phyloP scores from a whole-genome alignment of 1,140 invertebrate genomes.

The Lycorma delicatula region DNA sequence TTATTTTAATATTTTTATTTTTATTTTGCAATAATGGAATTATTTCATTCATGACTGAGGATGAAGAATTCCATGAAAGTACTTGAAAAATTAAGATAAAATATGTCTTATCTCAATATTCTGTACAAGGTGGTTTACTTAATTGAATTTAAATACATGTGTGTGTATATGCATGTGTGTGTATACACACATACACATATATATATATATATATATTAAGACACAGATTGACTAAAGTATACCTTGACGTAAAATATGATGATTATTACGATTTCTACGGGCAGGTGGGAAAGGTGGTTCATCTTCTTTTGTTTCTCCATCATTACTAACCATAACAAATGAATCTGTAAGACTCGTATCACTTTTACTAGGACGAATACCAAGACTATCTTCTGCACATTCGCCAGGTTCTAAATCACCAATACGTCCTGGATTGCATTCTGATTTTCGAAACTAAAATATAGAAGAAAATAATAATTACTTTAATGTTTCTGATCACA shows the following conservation, averaged over 20 bases:
- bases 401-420: slow-evolving; percentile 33
- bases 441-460: slow-evolving; percentile 29
- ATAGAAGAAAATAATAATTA: not conserved
- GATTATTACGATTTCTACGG: slow-evolving; percentile 9
- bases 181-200: too few species aligned
- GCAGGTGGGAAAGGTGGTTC: slow-evolving; percentile 10
- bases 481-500: not conserved
- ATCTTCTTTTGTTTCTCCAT: slow-evolving; percentile 38
- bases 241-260: slow-evolving; percentile 20
- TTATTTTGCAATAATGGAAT: too few species aligned
- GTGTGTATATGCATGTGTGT: too few species aligned
- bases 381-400: slow-evolving; percentile 34
- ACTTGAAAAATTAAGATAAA: too few species aligned
- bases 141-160: too few species aligned
- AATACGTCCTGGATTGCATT: slow-evolving; percentile 30
- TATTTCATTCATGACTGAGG: too few species aligned
- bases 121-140: too few species aligned
- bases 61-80: too few species aligned
- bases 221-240: too few species aligned
- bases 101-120: too few species aligned
- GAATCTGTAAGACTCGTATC: slow-evolving; percentile 85
- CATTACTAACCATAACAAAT: slow-evolving; percentile 71
- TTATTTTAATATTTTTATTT: too few species aligned
- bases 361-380: slow-evolving; percentile 71
- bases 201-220: too few species aligned